These are phyloP conservation scores for Coenobita brevimanus DNA, from an alignment of 1,140 invertebrate species.

Conservation along the genomic window DNA sequence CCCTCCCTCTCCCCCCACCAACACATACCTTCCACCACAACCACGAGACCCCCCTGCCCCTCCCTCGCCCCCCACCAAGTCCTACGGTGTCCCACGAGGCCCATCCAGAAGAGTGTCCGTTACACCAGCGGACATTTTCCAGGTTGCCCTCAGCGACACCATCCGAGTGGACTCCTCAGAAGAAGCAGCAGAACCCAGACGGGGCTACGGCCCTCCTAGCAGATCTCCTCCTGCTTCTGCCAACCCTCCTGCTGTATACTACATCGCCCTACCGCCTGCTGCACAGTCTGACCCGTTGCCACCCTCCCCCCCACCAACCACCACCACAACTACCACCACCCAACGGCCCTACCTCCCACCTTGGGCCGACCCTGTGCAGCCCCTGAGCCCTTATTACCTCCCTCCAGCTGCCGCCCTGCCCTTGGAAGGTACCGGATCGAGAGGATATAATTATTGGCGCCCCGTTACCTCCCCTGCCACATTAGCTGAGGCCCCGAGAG, in stretches of 20 bases:
- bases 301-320: conserved; percentile 7
- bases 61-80: not conserved
- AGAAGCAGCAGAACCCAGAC: not conserved
- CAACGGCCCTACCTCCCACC: conserved; percentile 27
- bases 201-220: not conserved
- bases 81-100: too few species aligned
- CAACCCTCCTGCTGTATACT: not conserved
- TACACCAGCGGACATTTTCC: too few species aligned
- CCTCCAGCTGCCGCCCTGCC: conserved; percentile 32
- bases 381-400: not conserved
- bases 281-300: not conserved
- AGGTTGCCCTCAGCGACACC: not conserved
- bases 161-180: not conserved
- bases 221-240: not conserved
- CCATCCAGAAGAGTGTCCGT: too few species aligned
- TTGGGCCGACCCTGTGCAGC: not conserved
- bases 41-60: not conserved
- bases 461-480: not conserved
- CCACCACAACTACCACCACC: not conserved
- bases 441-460: not conserved
- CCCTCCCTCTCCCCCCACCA: not conserved
- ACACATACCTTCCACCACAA: not conserved
- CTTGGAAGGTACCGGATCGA: not conserved
- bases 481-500: not conserved
- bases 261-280: conserved; percentile 11